Base-by-base conservation (phyloP, 2,888 invertebrate species). In the Ormyrus labotus region DNA sequence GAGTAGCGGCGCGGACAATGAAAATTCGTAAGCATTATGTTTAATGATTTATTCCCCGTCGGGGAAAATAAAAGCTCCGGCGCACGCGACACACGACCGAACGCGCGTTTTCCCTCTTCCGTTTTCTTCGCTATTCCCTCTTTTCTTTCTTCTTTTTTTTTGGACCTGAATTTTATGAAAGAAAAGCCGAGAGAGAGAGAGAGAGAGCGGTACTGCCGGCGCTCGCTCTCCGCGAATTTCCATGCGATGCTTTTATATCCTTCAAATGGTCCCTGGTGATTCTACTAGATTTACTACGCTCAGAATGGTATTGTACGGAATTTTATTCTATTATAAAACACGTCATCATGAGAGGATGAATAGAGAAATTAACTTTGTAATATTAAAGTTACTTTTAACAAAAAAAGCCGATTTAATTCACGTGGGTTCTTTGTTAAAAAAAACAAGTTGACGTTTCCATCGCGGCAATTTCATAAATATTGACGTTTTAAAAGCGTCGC, bases 161-260 rank as follows among this genome's bases (percentile, higher is more conserved):
- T 34, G 60, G 64, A 45, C 58, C 34, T 34, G 58, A 70, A 67
- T 78, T 81, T 81, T 81, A 81, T 81, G 78, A 81, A 81, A 71
- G 78, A 71, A 81, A 78, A 81, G 78, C 69, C 80, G 19, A 19
- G 13, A 13, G 19, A 19, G 19, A 19, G 19, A 19, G 19, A 19
- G 19, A 19, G 34, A 34, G 34, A 34, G 34, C 34, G 34, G 34
- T 67, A 70, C 63, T 55, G 70, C 75, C n/a, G 13, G 13, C 48
- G 64, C 64, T 19, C 67, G 58, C 57, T 69, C 61, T 13, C 60
- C 34, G 77, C 69, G 73, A 78, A 78, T 78, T 78, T 81, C 81
- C 77, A 77, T 78, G 69, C 78, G 69, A 78, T 78, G 77, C 74
- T 81, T 81, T 81, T 81, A 81, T 81, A 81, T 78, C 81, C 64